Conservation (phyloP, 35 echinoderm and acorn worm species). For the Diadema setosum region DNA sequence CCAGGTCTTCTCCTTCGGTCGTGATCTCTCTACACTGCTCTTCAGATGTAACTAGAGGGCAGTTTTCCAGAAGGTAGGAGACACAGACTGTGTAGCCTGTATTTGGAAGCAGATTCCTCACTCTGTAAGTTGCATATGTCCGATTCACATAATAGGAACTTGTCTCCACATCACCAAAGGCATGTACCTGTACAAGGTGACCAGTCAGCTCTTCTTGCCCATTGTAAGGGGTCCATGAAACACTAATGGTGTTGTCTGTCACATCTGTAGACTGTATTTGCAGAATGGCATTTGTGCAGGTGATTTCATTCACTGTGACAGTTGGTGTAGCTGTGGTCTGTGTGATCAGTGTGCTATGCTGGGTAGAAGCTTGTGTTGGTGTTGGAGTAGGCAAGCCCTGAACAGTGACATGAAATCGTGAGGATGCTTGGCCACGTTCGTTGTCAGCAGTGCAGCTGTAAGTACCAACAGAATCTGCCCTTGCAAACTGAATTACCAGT, state of each 20-base stretch:
- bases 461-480: conserved; percentile 23
- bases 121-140: not conserved
- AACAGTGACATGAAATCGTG: conserved; percentile 36
- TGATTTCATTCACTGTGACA: no score
- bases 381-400: conserved; percentile 12
- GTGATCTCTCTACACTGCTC: conserved; percentile 81
- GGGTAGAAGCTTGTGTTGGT: not conserved
- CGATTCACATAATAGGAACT: not conserved
- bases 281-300: conserved; percentile 32
- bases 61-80: conserved; percentile 33
- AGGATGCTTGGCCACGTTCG: conserved; percentile 5
- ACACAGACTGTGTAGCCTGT: conserved; percentile 76
- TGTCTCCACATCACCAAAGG: conserved; percentile 55
- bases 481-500: conserved; percentile 60
- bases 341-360: not conserved
- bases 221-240: conserved; percentile 61
- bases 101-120: conserved; percentile 30
- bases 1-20: conserved; percentile 48
- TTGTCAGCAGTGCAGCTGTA: conserved; percentile 82
- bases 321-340: no score
- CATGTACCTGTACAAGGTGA: conserved; percentile 54
- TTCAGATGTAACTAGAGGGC: conserved; percentile 51
- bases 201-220: conserved; percentile 30
- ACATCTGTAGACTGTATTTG: conserved; percentile 30
- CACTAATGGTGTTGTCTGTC: conserved; percentile 39